Evolutionary conservation across 2,113 vertebrate genomes (phyloP).

Genomic region (Varanus komodoensis): DNA sequence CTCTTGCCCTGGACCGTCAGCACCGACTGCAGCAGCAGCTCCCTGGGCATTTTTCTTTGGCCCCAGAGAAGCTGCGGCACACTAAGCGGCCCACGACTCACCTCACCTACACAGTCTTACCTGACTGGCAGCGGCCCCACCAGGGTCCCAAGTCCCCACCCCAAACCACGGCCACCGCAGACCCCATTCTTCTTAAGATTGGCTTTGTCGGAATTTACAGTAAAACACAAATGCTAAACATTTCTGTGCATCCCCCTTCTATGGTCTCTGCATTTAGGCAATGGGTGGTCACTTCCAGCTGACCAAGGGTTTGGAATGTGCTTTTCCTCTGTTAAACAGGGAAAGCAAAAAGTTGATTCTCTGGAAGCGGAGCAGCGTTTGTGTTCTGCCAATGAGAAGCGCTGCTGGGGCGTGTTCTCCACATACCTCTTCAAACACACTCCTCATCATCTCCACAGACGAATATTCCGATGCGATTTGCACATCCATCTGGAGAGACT

Average conservation of each 20-base stretch:
- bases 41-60: no score
- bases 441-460: conserved; percentile 85
- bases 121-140: no score
- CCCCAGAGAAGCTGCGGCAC: no score
- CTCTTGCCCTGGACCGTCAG: no score
- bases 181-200: neutral
- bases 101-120: no score
- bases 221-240: no score
- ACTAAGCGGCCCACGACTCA: no score
- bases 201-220: no score
- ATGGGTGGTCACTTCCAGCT: no score
- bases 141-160: no score
- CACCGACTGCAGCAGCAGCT: no score
- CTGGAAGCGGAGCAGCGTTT: neutral
- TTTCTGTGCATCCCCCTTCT: neutral
- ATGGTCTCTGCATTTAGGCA: neutral
- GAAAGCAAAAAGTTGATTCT: neutral
- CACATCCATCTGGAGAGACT: conserved; percentile 86
- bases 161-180: neutral
- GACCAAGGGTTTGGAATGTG: neutral
- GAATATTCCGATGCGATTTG: conserved; percentile 85
- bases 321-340: neutral
- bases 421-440: conserved; percentile 88
- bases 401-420: no score
- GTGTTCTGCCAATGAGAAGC: neutral